Evolutionary conservation across 2,888 invertebrate species (phyloP).

Genomic region (Epirrhoe alternata): DNA sequence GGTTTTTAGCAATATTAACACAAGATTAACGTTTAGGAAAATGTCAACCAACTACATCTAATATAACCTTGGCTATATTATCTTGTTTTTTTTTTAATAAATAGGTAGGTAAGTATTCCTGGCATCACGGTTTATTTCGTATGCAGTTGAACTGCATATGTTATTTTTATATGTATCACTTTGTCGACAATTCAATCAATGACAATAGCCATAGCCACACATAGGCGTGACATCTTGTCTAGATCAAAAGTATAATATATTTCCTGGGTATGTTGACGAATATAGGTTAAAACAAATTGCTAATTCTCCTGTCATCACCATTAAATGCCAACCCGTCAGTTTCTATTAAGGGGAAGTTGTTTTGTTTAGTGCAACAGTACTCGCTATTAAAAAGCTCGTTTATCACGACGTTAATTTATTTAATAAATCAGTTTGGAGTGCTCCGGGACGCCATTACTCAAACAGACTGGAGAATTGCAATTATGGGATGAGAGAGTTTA

Average conservation of each 20-base stretch:
- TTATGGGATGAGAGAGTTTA: slow-evolving; percentile 14
- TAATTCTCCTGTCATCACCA: not conserved
- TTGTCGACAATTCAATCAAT: too few species aligned
- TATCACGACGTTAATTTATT: slow-evolving; percentile 77
- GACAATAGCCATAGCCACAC: not conserved
- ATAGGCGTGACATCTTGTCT: not conserved
- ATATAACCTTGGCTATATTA: too few species aligned
- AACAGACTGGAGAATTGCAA: slow-evolving; percentile 42
- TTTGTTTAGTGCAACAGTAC: slow-evolving; percentile 52
- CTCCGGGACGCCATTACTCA: slow-evolving; percentile 72
- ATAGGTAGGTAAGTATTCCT: too few species aligned
- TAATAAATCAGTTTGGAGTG: slow-evolving; percentile 74
- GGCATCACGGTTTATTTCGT: too few species aligned
- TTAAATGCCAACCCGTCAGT: slow-evolving; percentile 19
- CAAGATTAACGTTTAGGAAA: not conserved
- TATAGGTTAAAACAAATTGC: not conserved
- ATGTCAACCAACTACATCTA: not conserved
- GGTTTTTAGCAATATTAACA: not conserved
- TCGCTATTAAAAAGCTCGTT: slow-evolving; percentile 68
- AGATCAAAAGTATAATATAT: not conserved
- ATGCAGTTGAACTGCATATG: too few species aligned
- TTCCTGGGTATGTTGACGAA: not conserved
- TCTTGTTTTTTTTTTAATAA: too few species aligned
- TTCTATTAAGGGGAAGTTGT: slow-evolving; percentile 50
- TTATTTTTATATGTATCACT: too few species aligned